Percentiles rank a stretch among this genome's conserved stretches.
Conservation (phyloP, 30 jellyfish, hydroid and myxozoan species). For the Morbakka virulenta region DNA sequence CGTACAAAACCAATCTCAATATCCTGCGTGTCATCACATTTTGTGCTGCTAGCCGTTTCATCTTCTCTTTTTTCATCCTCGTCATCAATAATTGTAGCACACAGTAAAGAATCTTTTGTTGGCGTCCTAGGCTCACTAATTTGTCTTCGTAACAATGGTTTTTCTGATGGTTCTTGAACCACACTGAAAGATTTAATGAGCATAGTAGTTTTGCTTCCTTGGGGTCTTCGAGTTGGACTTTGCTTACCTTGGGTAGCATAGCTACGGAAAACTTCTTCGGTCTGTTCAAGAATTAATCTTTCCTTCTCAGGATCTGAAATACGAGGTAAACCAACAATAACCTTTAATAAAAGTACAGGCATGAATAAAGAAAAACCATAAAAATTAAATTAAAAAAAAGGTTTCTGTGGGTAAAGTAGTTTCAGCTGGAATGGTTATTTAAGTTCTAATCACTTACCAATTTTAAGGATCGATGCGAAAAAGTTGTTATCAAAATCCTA, state of each 20-base stretch:
- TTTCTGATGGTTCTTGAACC: constrained; percentile 2
- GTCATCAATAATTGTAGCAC: background rate
- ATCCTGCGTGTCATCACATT: background rate
- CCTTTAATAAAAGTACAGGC: too few species aligned
- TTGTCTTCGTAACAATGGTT: background rate
- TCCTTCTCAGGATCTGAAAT: constrained; percentile 66
- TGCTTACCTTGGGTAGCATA: constrained; percentile 40
- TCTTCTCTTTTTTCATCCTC: background rate
- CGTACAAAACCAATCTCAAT: background rate
- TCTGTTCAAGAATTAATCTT: constrained; percentile 54
- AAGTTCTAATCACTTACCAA: too few species aligned
- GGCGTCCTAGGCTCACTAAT: background rate
- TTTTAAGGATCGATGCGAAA: too few species aligned
- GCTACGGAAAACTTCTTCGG: constrained; percentile 59
- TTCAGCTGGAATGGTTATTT: too few species aligned
- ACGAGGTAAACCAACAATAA: too few species aligned
- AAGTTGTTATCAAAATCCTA: too few species aligned
- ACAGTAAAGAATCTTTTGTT: background rate
- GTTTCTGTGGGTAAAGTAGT: too few species aligned
- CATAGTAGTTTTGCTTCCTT: constrained; percentile 45
- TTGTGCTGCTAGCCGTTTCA: background rate
- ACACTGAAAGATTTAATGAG: constrained; percentile 62
- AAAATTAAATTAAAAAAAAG: too few species aligned
- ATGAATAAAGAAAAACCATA: too few species aligned
- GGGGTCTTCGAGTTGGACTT: constrained; percentile 8